Evolutionary conservation across 1,140 invertebrate genomes (phyloP).

Genomic region (Zaprionus vittiger): DNA sequence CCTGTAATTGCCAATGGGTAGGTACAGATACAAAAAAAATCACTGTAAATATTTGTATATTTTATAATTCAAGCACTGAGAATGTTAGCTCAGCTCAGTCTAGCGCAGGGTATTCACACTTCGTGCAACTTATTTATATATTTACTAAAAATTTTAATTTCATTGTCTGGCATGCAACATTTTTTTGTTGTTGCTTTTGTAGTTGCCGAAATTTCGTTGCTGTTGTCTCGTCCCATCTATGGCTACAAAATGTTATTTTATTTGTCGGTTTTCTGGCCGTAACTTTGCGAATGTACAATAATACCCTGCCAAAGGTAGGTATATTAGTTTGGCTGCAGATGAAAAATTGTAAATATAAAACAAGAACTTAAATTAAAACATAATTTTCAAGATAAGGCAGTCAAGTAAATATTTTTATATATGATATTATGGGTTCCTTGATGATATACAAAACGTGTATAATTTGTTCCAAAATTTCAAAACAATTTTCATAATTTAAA

Average conservation of each 20-base stretch:
- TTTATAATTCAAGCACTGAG: too few relatives aligned
- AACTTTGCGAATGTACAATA: constrained; percentile 10
- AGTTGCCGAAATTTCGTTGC: background rate
- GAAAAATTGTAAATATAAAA: background rate
- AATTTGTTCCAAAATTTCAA: too few relatives aligned
- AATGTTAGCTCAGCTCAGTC: background rate
- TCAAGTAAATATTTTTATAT: too few relatives aligned
- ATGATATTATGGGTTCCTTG: too few relatives aligned
- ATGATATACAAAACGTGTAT: too few relatives aligned
- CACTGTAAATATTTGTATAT: background rate
- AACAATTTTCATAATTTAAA: too few relatives aligned
- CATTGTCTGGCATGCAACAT: background rate
- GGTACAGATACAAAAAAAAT: background rate
- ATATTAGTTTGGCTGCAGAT: background rate
- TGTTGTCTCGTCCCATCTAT: constrained; percentile 4
- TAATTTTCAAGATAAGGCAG: too few relatives aligned
- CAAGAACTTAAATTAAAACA: too few relatives aligned
- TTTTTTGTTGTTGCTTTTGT: constrained; percentile 14
- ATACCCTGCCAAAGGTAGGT: background rate
- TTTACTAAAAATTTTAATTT: constrained; percentile 3
- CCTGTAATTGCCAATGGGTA: background rate
- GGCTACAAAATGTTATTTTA: constrained; percentile 31
- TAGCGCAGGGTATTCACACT: background rate
- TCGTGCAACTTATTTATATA: background rate
- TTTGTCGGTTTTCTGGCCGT: constrained; percentile 3